phyloP scores from a whole-genome alignment of 2,113 vertebrate genomes.

The Amblyopsis rosae region DNA sequence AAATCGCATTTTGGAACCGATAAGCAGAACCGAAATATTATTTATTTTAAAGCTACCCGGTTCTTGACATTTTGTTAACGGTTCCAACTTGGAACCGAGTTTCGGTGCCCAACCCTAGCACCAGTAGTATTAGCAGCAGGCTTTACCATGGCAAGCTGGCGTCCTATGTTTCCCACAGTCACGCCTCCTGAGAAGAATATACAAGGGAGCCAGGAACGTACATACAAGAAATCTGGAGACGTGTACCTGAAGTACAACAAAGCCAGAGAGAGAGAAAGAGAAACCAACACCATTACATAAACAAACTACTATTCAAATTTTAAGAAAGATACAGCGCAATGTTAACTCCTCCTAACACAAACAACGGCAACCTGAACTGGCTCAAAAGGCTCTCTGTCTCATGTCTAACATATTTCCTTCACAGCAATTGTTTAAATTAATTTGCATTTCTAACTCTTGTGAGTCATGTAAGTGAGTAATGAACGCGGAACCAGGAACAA shows the following conservation, averaged over 20 bases:
- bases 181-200: slow-evolving; percentile 99
- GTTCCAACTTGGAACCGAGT: too few relatives aligned
- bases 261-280: neutral
- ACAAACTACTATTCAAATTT: neutral
- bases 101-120: too few relatives aligned
- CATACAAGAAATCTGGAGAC: slow-evolving; percentile 94
- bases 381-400: slow-evolving; percentile 11
- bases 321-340: slow-evolving; percentile 6
- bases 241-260: slow-evolving; percentile 82
- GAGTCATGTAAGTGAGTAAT: too few relatives aligned
- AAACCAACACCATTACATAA: neutral
- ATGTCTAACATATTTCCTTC: too few relatives aligned
- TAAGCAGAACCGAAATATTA: too few relatives aligned
- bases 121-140: neutral
- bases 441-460: too few relatives aligned
- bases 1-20: too few relatives aligned
- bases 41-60: too few relatives aligned
- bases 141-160: slow-evolving; percentile 94
- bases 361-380: slow-evolving; percentile 16
- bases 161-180: slow-evolving; percentile 96
- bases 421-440: too few relatives aligned
- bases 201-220: slow-evolving; percentile 97
- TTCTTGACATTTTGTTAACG: too few relatives aligned
- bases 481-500: too few relatives aligned
- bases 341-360: slow-evolving; percentile 22